Conservation (phyloP, 2,113 vertebrate genomes). For the Megaleporinus macrocephalus region DNA sequence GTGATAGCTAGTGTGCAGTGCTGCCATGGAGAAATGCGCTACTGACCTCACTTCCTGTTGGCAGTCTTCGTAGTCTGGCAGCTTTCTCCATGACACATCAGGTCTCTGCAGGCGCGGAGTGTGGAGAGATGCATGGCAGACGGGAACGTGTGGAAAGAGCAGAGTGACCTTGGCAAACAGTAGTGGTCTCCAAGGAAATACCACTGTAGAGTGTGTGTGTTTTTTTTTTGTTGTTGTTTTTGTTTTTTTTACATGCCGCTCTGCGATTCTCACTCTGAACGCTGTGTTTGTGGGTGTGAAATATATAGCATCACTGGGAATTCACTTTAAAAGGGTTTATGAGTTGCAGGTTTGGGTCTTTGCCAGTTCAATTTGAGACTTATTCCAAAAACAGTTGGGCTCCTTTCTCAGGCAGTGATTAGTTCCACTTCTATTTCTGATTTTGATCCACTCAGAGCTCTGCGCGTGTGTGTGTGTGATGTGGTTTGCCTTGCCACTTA, state of each 20-base stretch:
- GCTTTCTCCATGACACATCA: background rate
- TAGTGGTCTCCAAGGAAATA: background rate
- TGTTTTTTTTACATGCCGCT: background rate
- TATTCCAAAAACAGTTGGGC: background rate
- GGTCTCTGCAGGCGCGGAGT: background rate
- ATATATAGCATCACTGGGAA: background rate
- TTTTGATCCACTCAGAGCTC: background rate
- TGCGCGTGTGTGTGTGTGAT: background rate
- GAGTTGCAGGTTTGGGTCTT: background rate
- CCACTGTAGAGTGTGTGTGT: background rate
- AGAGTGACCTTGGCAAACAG: conserved; percentile 15
- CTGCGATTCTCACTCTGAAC: background rate
- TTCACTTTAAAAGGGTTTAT: background rate
- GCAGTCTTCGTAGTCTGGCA: background rate
- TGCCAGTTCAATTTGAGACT: background rate
- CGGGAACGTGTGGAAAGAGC: conserved; percentile 9
- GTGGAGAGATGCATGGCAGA: background rate
- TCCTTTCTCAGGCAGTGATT: background rate
- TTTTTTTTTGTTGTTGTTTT: background rate
- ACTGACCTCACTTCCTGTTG: conserved; percentile 13
- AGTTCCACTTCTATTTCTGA: conserved; percentile 19
- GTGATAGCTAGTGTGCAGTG: background rate
- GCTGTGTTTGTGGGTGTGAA: background rate
- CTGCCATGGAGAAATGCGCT: background rate
- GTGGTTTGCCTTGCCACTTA: background rate